These are phyloP conservation scores for Pipistrellus pygmaeus DNA, from an alignment of 2,797 vertebrate genomes.

Conservation along the genomic window DNA sequence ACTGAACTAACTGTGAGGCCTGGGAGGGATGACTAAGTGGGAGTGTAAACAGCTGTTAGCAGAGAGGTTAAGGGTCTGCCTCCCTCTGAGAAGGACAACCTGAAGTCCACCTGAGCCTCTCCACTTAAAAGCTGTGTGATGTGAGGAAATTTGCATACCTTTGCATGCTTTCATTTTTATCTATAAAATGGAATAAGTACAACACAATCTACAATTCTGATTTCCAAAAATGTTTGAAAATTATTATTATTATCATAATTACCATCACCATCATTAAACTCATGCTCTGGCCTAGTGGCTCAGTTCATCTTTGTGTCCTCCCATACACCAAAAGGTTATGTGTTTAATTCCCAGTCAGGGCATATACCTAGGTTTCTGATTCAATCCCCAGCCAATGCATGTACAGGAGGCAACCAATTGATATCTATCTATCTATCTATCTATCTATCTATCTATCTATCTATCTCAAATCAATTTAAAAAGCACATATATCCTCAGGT, in stretches of 20 bases:
- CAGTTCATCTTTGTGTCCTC: not conserved
- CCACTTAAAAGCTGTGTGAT: not conserved
- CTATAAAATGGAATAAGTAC: not conserved
- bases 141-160: not conserved
- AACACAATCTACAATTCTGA: not conserved
- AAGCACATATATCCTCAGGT: not conserved
- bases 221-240: not conserved
- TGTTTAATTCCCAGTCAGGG: not conserved
- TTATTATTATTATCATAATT: not conserved
- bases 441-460: not conserved
- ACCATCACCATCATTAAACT: not conserved
- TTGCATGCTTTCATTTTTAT: not conserved
- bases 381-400: not conserved
- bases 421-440: not conserved
- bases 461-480: not conserved
- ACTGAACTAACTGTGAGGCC: not conserved
- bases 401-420: not conserved
- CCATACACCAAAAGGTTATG: not conserved
- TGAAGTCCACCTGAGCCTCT: not conserved
- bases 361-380: not conserved
- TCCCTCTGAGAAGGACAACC: not conserved
- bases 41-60: no score
- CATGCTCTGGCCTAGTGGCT: not conserved
- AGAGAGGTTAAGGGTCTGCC: not conserved
- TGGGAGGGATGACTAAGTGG: not conserved